These are phyloP conservation scores for Rugalucina vietnamica DNA, from an alignment of 2,888 invertebrate species.

Conservation along the genomic window DNA sequence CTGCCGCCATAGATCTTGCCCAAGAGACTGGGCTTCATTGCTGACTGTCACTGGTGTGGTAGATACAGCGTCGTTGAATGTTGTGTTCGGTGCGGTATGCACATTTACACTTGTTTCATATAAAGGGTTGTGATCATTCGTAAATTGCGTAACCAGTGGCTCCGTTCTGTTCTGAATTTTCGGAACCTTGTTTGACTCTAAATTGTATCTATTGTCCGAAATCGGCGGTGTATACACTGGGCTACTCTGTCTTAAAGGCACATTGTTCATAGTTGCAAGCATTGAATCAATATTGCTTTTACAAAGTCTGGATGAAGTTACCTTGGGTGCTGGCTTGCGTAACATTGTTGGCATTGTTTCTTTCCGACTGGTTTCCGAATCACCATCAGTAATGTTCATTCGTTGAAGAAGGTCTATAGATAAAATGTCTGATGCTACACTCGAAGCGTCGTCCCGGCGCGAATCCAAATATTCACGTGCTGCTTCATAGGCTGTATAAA, in stretches of 20 bases:
- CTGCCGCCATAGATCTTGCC: slow-evolving; percentile 11
- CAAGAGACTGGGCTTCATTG: background rate
- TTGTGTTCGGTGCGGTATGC: too few species aligned
- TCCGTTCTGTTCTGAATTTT: background rate
- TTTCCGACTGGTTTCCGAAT: background rate
- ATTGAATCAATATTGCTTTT: too few species aligned
- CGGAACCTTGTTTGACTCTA: background rate
- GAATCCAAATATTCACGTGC: background rate
- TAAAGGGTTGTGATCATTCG: too few species aligned
- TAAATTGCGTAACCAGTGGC: background rate
- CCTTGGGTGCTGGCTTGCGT: background rate
- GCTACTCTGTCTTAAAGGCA: too few species aligned
- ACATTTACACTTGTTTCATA: too few species aligned
- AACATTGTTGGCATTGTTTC: background rate
- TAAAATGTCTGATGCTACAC: background rate
- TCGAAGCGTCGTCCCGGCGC: background rate
- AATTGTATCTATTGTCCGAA: background rate
- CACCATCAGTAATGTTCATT: slow-evolving; percentile 1
- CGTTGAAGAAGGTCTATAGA: background rate
- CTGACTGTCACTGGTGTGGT: background rate
- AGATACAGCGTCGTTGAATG: background rate
- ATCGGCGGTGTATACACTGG: background rate
- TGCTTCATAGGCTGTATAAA: background rate
- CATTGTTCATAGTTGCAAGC: too few species aligned
- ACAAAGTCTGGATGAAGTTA: too few species aligned